Evolutionary conservation across 2,797 vertebrate species (phyloP).

Genomic region (Anguilla anguilla): DNA sequence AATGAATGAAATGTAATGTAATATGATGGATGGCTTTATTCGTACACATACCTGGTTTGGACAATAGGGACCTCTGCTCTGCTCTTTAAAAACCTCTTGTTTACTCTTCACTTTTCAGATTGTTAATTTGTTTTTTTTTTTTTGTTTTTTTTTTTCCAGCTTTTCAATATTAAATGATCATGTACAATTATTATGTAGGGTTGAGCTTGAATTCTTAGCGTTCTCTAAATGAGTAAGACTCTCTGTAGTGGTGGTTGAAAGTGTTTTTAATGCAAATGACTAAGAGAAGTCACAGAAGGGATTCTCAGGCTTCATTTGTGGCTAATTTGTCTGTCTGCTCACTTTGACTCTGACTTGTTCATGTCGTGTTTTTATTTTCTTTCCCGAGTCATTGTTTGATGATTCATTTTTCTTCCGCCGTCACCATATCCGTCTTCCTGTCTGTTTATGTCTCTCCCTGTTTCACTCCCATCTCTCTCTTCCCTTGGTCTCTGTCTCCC

Average conservation of each 20-base stretch:
- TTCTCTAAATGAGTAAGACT: not conserved
- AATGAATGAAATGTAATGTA: not conserved
- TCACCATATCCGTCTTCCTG: not conserved
- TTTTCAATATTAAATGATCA: too few species aligned
- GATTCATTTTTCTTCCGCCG: not conserved
- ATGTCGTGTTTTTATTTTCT: not conserved
- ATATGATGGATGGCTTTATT: not conserved
- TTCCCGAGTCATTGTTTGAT: not conserved
- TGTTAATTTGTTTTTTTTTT: too few species aligned
- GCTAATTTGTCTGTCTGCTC: conserved; percentile 34
- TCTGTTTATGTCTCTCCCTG: conserved; percentile 28
- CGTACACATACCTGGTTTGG: not conserved
- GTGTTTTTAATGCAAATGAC: not conserved
- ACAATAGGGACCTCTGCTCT: too few species aligned
- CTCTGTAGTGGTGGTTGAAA: not conserved
- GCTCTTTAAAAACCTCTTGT: too few species aligned
- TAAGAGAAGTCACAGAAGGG: not conserved
- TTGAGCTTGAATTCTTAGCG: not conserved
- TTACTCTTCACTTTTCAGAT: too few species aligned
- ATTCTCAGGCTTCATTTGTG: conserved; percentile 26
- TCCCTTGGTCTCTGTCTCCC: conserved; percentile 40
- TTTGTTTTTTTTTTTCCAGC: too few species aligned
- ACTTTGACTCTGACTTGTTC: not conserved
- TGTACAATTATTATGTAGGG: not conserved
- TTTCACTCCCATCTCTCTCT: conserved; percentile 38